phyloP scores from a whole-genome alignment of 64 coral and sea anemone species.

The Platygyra sinensis region DNA sequence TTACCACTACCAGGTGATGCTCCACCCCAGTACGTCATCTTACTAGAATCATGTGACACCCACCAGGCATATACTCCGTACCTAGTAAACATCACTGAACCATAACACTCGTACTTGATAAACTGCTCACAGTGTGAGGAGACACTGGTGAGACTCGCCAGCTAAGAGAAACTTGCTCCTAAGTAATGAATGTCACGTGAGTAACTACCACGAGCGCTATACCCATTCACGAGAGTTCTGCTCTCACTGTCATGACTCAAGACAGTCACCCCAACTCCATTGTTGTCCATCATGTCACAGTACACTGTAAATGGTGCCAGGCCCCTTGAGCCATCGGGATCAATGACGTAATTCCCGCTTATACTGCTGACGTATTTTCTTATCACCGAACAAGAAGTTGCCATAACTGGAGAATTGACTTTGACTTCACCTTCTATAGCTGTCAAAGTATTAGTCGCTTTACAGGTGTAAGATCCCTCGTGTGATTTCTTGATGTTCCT shows the following conservation, averaged over 20 bases:
- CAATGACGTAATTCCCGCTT: constrained; percentile 7
- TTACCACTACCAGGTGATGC: neutral
- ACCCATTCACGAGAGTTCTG: neutral
- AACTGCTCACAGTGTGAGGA: constrained; percentile 15
- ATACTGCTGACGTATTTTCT: neutral
- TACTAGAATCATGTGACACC: neutral
- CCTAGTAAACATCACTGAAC: neutral
- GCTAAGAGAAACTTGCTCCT: neutral
- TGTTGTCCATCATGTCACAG: constrained; percentile 6
- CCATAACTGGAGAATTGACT: neutral
- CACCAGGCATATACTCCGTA: neutral
- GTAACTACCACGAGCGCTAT: neutral
- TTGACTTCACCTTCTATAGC: neutral
- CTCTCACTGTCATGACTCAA: constrained; percentile 18
- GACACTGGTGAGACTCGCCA: neutral
- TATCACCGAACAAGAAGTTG: neutral
- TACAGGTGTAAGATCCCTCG: neutral
- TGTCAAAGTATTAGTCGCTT: neutral
- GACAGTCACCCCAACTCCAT: constrained; percentile 16
- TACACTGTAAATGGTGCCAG: neutral
- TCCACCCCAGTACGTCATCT: constrained; percentile 21
- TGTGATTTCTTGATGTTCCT: neutral
- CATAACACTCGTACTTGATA: neutral
- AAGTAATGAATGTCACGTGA: constrained; percentile 13
- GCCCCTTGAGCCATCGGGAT: neutral